Evolutionary conservation across 2,888 invertebrate genomes (phyloP).

Genomic region (Perithous albicinctus): DNA sequence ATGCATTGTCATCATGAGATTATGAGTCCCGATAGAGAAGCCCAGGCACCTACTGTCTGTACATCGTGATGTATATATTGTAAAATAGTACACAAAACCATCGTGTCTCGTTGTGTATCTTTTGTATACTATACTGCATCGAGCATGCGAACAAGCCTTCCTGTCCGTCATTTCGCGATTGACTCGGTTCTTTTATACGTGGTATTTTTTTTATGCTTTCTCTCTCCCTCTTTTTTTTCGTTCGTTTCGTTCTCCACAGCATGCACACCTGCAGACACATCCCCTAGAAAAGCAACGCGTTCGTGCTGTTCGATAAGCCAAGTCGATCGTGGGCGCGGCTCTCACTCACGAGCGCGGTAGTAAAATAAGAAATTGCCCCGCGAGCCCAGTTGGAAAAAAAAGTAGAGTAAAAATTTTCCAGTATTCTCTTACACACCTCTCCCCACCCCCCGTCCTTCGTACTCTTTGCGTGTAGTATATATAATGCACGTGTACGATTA

Average conservation of each 20-base stretch:
- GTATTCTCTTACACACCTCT: background rate
- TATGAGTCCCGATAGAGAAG: conserved; percentile 63
- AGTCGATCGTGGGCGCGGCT: conserved; percentile 52
- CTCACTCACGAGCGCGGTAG: conserved; percentile 36
- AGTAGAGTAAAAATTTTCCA: conserved; percentile 19
- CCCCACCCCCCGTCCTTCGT: background rate
- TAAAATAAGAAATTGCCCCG: conserved; percentile 53
- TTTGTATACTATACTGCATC: background rate
- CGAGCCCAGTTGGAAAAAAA: conserved; percentile 27
- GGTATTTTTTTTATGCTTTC: background rate
- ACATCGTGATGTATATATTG: conserved; percentile 17
- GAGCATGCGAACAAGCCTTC: conserved; percentile 9
- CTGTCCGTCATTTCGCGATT: conserved; percentile 36
- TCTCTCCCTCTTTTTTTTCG: background rate
- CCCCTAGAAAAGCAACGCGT: conserved; percentile 5
- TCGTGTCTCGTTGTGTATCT: background rate
- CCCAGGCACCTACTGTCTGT: background rate
- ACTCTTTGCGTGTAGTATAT: background rate
- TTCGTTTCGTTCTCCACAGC: conserved; percentile 11
- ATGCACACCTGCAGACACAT: conserved; percentile 26
- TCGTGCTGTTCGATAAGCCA: conserved; percentile 48
- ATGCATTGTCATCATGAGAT: conserved; percentile 77
- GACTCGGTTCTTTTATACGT: conserved; percentile 19
- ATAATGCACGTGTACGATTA: conserved; percentile 8
- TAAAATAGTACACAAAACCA: conserved; percentile 47